Conservation (phyloP, 2,797 vertebrate species). For the Pristis pectinata region DNA sequence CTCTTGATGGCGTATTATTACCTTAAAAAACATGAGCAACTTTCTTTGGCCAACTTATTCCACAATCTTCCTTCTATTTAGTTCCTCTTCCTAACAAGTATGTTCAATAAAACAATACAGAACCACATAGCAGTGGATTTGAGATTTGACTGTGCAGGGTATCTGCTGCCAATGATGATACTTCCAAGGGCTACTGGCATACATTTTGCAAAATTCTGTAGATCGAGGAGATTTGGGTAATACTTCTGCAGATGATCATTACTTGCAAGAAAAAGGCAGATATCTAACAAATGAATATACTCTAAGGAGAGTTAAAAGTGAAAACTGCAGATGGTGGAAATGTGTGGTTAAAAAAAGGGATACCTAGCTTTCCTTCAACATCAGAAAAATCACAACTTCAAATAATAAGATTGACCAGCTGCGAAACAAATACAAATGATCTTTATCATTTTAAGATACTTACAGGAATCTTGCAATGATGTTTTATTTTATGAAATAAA, state of each 20-base stretch:
- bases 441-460: background rate
- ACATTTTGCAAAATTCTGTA: background rate
- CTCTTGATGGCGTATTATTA: background rate
- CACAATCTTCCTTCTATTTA: background rate
- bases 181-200: background rate
- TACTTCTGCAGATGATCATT: background rate
- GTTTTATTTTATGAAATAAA: background rate
- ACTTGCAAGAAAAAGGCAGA: background rate
- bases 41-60: background rate
- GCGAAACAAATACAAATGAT: background rate
- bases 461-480: background rate
- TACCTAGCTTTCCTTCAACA: background rate
- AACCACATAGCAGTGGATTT: background rate
- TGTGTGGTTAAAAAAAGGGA: background rate
- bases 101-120: background rate
- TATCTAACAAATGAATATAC: background rate
- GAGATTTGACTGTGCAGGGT: background rate
- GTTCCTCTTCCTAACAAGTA: background rate
- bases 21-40: background rate
- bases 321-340: background rate
- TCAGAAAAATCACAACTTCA: background rate
- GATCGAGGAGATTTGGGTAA: background rate
- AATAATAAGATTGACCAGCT: background rate
- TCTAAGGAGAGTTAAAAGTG: background rate
- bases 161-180: background rate